Evolutionary conservation across 1,140 invertebrate genomes (phyloP).

Genomic region (Pachyrhynchus sulphureomaculatus): DNA sequence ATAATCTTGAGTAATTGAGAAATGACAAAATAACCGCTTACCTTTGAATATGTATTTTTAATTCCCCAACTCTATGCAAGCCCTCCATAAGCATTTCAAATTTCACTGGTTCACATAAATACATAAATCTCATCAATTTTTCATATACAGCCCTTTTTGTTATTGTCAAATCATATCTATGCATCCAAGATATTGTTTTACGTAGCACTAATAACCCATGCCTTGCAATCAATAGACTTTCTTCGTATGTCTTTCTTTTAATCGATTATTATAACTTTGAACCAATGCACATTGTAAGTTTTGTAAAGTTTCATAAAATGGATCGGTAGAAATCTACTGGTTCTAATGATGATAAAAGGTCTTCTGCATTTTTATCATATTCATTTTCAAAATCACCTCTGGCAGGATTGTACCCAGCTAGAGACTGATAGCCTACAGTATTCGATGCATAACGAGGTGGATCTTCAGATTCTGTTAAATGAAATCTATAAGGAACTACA

Average conservation of each 20-base stretch:
- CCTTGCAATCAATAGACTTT: conserved; percentile 69
- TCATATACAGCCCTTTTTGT: conserved; percentile 63
- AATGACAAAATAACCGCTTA: conserved; percentile 20
- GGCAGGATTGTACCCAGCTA: conserved; percentile 82
- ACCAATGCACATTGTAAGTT: conserved; percentile 69
- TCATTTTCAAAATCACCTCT: conserved; percentile 86
- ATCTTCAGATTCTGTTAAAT: conserved; percentile 64
- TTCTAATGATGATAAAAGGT: conserved; percentile 66
- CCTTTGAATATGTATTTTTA: conserved; percentile 64
- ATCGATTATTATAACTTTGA: conserved; percentile 67
- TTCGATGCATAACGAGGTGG: conserved; percentile 70
- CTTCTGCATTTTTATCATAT: conserved; percentile 80
- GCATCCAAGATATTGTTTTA: conserved; percentile 62
- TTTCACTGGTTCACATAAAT: conserved; percentile 69
- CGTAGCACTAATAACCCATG: conserved; percentile 79
- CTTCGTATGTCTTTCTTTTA: conserved; percentile 71
- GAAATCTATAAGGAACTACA: conserved; percentile 65
- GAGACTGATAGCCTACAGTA: conserved; percentile 55
- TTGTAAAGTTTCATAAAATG: conserved; percentile 58
- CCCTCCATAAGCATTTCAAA: conserved; percentile 80
- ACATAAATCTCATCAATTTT: conserved; percentile 69
- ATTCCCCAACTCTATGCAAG: conserved; percentile 66
- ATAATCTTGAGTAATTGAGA: too few species aligned
- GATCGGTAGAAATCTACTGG: conserved; percentile 55
- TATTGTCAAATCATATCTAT: conserved; percentile 66